Evolutionary conservation across 2,888 invertebrate species (phyloP).

Genomic region (Hartigia nigra): DNA sequence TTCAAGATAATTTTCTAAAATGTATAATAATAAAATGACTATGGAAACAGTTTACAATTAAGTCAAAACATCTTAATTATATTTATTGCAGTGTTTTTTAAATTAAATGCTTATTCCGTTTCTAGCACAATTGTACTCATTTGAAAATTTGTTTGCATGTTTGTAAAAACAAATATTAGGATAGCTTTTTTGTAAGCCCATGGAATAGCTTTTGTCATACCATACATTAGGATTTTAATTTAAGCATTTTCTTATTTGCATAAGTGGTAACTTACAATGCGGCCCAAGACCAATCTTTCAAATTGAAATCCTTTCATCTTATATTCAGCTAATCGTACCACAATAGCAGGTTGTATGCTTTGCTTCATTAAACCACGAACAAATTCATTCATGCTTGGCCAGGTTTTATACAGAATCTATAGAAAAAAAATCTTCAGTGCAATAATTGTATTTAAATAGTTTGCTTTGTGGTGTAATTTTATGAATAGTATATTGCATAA

Average conservation of each 20-base stretch:
- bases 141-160: background rate
- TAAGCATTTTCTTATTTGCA: background rate
- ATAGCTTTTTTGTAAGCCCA: too few species aligned
- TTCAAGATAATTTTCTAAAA: constrained; percentile 12
- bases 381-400: constrained; percentile 97
- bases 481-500: too few species aligned
- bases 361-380: constrained; percentile 85
- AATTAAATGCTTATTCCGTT: too few species aligned
- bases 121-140: background rate
- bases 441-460: constrained; percentile 10
- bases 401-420: constrained; percentile 88
- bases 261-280: constrained; percentile 78
- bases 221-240: background rate
- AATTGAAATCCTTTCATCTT: constrained; percentile 94
- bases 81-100: too few species aligned
- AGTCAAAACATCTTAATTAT: too few species aligned
- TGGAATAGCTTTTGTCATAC: too few species aligned
- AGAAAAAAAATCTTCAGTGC: constrained; percentile 38
- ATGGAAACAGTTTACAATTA: too few species aligned
- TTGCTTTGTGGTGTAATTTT: background rate
- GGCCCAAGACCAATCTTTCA: constrained; percentile 93
- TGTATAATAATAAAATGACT: constrained; percentile 24
- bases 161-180: background rate
- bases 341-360: constrained; percentile 86
- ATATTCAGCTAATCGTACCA: constrained; percentile 83